Base-by-base conservation (phyloP, 2,888 invertebrate genomes). In the Andrena fulva region DNA sequence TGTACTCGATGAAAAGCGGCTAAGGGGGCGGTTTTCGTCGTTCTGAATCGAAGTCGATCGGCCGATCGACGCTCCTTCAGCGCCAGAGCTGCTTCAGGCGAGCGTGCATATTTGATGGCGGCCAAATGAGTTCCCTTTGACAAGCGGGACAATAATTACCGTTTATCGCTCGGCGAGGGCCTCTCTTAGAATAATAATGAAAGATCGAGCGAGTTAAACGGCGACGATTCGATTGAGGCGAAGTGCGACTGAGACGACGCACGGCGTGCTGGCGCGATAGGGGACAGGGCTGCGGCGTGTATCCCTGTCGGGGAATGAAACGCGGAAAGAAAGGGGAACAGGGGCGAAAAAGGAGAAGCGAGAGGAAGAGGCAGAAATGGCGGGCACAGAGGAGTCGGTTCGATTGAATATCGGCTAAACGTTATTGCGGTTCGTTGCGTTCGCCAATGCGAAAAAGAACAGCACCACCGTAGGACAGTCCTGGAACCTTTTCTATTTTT, bases 361-460 rank as follows among this genome's bases (percentile, higher is more conserved):
- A 54, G 56, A 50, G 70, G 70, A 67, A 54, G 50, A 54, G 59
- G 33, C 24, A 68, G 54, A 52, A 50, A 74, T 10, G 68, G 52
- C 50, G 78, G 71, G 33, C 29, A 56, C 42, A 54, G 56, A 70
- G 69, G 42, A 63, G 78, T 66, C 64, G 66, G 73, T 74, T 84
- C 84, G 77, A 87, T 86, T 70, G 85, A 87, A 85, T 87, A 87
- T 87, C 85, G 87, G 67, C 75, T 80, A 71, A 77, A 77, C 77
- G 87, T 87, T 87, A 87, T 80, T 78, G 77, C 79, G 87, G 78
- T 87, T 71, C 76, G 78, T 79, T 77, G 87, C 80, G 69, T 78
- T 74, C 80, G 64, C 35, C 62, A 70, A 73, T 66, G 52, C 66
- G 80, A 67, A 73, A 79, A 42, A 85, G 20, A 85, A 79, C 80